phyloP scores from a whole-genome alignment of 2,113 vertebrate species.

The Fregetta grallaria region DNA sequence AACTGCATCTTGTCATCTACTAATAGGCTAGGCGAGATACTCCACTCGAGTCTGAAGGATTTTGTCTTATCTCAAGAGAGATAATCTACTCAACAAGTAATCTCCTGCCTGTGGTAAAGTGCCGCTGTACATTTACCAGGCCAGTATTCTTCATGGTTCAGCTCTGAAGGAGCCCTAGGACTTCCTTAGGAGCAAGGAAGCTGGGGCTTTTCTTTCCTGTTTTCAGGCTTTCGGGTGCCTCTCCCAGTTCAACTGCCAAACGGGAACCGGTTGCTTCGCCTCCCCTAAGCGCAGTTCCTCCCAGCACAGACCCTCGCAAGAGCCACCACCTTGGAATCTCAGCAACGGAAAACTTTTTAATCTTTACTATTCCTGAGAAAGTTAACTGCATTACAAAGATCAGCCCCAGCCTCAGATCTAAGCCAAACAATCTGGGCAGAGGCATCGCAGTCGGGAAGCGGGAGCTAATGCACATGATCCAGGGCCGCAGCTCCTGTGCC shows the following conservation, averaged over 20 bases:
- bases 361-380: rapidly evolving
- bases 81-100: constrained; percentile 83
- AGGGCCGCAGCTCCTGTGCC: background rate
- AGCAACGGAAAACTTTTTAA: background rate
- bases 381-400: background rate
- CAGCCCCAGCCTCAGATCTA: background rate
- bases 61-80: constrained; percentile 77
- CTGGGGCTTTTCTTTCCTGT: background rate
- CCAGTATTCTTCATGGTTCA: background rate
- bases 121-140: background rate
- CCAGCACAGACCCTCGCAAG: background rate
- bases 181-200: background rate
- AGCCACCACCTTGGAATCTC: background rate
- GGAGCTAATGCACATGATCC: rapidly evolving
- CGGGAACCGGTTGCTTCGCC: rapidly evolving
- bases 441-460: background rate
- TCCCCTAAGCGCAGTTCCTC: background rate
- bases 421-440: rapidly evolving
- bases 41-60: constrained; percentile 74
- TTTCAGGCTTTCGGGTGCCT: background rate
- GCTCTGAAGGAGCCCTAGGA: constrained; percentile 3
- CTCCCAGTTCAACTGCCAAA: background rate
- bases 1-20: constrained; percentile 72
- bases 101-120: constrained; percentile 61
- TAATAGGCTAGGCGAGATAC: constrained; percentile 80